Evolutionary conservation across 92 coral and sea anemone genomes (phyloP).

Genomic region (Siderastrea radians): DNA sequence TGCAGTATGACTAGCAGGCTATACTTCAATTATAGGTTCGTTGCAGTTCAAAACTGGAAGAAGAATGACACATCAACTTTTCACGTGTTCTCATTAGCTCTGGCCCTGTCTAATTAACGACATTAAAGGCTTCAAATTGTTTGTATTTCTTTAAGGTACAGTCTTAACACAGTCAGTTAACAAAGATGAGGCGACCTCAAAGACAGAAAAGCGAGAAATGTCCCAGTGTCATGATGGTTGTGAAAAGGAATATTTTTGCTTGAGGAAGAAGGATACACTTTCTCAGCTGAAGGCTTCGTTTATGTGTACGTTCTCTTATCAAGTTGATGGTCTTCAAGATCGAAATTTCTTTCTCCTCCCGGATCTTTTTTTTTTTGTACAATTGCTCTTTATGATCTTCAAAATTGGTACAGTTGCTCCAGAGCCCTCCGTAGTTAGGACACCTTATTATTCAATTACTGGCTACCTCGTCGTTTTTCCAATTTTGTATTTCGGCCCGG

Average conservation of each 20-base stretch:
- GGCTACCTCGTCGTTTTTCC: no score
- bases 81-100: conserved; percentile 16
- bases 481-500: no score
- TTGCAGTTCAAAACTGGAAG: not conserved
- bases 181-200: not conserved
- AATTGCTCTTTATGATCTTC: no score
- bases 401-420: no score
- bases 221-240: not conserved
- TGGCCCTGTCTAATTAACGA: conserved; percentile 10
- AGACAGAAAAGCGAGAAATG: not conserved
- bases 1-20: conserved; percentile 19
- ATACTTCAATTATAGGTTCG: conserved; percentile 11
- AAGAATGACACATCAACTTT: conserved; percentile 10
- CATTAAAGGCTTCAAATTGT: conserved; percentile 37
- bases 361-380: no score
- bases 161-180: not conserved
- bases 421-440: no score
- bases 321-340: no score
- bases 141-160: conserved; percentile 15
- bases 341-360: no score
- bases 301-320: no score
- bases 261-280: no score
- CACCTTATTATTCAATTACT: no score
- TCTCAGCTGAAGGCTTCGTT: no score
- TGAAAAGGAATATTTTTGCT: not conserved